Evolutionary conservation across 92 coral and sea anemone genomes (phyloP), one percentile per base, ranked within the genome.

Genomic region (Umimayanthus kanabou): DNA sequence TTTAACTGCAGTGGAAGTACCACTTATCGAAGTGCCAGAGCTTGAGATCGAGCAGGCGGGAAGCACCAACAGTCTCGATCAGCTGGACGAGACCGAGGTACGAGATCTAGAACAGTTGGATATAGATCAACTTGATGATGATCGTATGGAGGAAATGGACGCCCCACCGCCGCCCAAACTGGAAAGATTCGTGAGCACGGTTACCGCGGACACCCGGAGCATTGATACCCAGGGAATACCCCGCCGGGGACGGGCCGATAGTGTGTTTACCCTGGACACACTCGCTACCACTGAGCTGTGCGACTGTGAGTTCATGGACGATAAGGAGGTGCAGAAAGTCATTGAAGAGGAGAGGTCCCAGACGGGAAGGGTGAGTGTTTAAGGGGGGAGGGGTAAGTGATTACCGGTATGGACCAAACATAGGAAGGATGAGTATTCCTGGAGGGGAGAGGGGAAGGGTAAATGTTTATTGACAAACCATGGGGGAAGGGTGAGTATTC

Each of bases 331-430:
- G 39, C 94, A 96, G 88, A 90, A 80, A 73, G 93, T 96, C 87
- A 94, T 96, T 30, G 94, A 88, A 53, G 95, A 94, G 49, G 98
- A 96, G 66, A 93, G 90, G 77, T 91, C 98, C 1, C 94, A 88
- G 88, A 96, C 94, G 45, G 98, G 98, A 80, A 90, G 98, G 86
- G 98, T 96, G 82, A 40, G 95, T 86, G 16, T 4, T 33, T 43
- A 5, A 74, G 5, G 39, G 76, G 76, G 39, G 76, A 20, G 18
- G 67, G 67, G 6, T 16, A 75, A 37, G 93, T 85, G 39, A 9
- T 61, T 16, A 33, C 37, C 2, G 37, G 37, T 2, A 55, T 55
- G 64, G 64, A 55, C 9, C 3, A 14, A 3, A 9, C 64, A 55
- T 3, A 14, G 64, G 37, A n/a, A n/a, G 39, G 74, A 7, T 25